Conservation (phyloP, 1,140 invertebrate species). For the Danaus plexippus region DNA sequence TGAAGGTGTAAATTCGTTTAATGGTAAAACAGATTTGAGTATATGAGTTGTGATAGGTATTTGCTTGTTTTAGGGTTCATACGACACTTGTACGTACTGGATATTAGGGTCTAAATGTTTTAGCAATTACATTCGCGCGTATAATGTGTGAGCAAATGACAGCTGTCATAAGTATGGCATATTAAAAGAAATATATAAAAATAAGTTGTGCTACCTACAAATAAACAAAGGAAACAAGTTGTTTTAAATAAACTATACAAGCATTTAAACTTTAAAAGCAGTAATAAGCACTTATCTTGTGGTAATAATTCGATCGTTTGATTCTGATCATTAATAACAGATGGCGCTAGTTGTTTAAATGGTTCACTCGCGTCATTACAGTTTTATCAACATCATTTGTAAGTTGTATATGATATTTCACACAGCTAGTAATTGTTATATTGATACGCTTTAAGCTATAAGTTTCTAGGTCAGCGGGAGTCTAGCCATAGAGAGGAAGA, state of each 20-base stretch:
- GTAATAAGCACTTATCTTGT: no score
- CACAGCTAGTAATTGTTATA: slow-evolving; percentile 2
- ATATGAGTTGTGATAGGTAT: slow-evolving; percentile 57
- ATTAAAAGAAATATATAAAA: no score
- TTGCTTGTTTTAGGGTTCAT: slow-evolving; percentile 47
- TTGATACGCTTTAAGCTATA: neutral
- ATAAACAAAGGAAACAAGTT: no score
- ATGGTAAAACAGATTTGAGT: slow-evolving; percentile 31
- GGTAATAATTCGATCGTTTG: no score
- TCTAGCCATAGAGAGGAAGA: slow-evolving; percentile 7
- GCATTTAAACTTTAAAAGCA: no score
- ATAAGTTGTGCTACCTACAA: no score
- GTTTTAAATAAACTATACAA: no score
- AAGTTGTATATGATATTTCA: slow-evolving; percentile 2
- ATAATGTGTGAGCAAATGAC: no score
- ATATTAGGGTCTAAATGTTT: neutral
- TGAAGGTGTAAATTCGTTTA: slow-evolving; percentile 29
- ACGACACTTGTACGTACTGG: slow-evolving; percentile 33
- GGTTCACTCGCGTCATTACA: neutral
- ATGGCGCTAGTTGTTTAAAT: slow-evolving; percentile 11
- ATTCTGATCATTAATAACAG: neutral
- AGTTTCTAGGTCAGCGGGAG: slow-evolving; percentile 18
- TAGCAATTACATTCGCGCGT: no score
- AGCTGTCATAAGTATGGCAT: no score
- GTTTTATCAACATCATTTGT: neutral